Percentiles rank a stretch among this genome's conserved stretches.
Evolutionary conservation across 2,888 invertebrate genomes (phyloP).

Genomic region (Frankliniella intonsa): DNA sequence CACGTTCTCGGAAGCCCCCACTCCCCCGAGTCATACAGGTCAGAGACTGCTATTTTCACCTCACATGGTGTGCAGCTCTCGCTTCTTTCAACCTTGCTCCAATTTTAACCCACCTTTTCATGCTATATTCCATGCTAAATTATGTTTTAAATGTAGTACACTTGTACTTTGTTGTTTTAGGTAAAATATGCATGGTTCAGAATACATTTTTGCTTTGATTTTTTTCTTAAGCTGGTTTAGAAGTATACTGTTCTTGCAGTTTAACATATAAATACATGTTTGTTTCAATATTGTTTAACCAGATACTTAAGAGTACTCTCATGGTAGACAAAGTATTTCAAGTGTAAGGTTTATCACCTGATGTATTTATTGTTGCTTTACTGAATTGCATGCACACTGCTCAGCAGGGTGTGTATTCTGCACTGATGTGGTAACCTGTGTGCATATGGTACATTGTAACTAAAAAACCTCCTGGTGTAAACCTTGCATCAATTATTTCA

Average conservation of each 20-base stretch:
- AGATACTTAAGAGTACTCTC: too few species aligned
- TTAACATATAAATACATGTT: too few species aligned
- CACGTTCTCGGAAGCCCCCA: slow-evolving; percentile 16
- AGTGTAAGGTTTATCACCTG: too few species aligned
- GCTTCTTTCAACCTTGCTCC: slow-evolving; percentile 3
- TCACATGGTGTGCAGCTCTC: slow-evolving; percentile 12
- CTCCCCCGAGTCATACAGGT: slow-evolving; percentile 24
- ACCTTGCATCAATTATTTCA: too few species aligned
- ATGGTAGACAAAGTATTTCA: too few species aligned
- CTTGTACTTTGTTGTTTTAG: not conserved
- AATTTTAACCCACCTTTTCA: not conserved
- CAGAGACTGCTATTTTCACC: not conserved
- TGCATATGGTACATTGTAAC: too few species aligned
- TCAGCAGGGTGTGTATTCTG: not conserved
- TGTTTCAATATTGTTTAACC: too few species aligned
- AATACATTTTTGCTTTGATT: not conserved
- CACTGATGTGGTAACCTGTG: too few species aligned
- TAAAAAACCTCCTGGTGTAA: too few species aligned
- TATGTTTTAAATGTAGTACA: not conserved
- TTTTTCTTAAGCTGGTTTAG: not conserved
- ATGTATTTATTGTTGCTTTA: not conserved
- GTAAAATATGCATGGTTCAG: not conserved
- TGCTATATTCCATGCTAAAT: not conserved
- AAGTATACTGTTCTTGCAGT: too few species aligned
- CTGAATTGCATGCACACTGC: not conserved